These are phyloP conservation scores for Anolis apletophallus DNA, from an alignment of 2,797 vertebrate genomes.

Conservation along the genomic window DNA sequence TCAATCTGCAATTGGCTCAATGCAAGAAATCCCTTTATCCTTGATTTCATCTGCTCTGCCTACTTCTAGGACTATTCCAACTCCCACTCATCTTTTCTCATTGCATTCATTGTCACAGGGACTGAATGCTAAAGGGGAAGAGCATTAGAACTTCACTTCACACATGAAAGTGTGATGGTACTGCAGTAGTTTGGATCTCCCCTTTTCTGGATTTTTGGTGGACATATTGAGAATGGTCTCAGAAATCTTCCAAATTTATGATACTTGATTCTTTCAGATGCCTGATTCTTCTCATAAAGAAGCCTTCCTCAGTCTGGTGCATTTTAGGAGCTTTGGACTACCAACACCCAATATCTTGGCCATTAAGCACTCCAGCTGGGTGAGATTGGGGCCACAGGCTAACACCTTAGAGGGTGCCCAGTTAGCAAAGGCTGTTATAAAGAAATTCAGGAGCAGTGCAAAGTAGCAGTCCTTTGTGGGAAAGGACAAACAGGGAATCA, in stretches of 20 bases:
- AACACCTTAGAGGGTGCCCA: neutral
- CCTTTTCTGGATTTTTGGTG: neutral
- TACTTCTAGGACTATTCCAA: neutral
- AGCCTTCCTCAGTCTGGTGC: neutral
- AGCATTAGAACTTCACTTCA: neutral
- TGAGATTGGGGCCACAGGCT: too few species aligned
- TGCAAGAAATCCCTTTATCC: neutral
- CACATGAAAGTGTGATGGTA: neutral
- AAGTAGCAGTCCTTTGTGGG: neutral
- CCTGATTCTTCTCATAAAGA: neutral
- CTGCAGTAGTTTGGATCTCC: neutral
- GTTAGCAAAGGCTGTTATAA: conserved; percentile 1
- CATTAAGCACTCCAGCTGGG: neutral
- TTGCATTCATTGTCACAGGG: neutral
- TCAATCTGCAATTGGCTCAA: neutral
- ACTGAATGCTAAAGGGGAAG: neutral
- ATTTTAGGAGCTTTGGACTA: neutral
- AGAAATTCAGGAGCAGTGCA: neutral
- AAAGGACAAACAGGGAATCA: too few species aligned
- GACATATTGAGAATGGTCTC: neutral
- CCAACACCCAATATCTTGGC: neutral
- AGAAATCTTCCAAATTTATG: neutral
- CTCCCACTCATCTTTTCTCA: neutral
- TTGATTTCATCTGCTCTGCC: neutral
- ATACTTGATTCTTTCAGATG: neutral